Conservation (phyloP, 2,797 vertebrate genomes). For the Podarcis lilfordi region DNA sequence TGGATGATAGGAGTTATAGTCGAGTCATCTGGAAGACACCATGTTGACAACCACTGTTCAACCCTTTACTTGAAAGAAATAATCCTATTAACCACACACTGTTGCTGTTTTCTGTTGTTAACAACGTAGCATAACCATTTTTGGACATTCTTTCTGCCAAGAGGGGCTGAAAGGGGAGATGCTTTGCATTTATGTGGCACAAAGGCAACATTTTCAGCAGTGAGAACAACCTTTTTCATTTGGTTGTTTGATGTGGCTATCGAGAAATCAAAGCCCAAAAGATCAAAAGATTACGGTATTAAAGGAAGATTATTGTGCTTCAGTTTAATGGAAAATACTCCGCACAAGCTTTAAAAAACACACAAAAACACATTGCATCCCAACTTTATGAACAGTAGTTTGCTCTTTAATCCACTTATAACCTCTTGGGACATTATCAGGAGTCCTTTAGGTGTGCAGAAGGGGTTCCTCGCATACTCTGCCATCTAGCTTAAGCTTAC, state of each 20-base stretch:
- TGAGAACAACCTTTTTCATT: neutral
- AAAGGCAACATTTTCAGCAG: neutral
- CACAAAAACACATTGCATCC: neutral
- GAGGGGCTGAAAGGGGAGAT: neutral
- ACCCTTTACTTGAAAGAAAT: neutral
- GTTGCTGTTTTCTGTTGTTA: neutral
- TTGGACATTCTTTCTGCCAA: neutral
- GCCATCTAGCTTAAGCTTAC: no score
- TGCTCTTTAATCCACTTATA: constrained; percentile 24
- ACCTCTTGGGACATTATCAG: constrained; percentile 12
- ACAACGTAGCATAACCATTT: neutral
- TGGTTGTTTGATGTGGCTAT: constrained; percentile 5
- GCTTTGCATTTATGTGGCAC: neutral
- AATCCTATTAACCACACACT: neutral
- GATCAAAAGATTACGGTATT: constrained; percentile 32
- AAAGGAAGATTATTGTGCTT: neutral
- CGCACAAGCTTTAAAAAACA: neutral
- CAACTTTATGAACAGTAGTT: neutral
- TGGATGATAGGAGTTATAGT: neutral
- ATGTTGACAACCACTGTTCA: neutral
- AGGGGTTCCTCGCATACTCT: neutral
- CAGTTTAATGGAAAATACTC: constrained; percentile 9
- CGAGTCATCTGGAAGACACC: neutral
- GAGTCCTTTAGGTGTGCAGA: neutral
- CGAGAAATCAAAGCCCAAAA: constrained; percentile 15